These are phyloP conservation scores for Enhydra lutris DNA, from an alignment of 2,113 vertebrate genomes.

Conservation along the genomic window DNA sequence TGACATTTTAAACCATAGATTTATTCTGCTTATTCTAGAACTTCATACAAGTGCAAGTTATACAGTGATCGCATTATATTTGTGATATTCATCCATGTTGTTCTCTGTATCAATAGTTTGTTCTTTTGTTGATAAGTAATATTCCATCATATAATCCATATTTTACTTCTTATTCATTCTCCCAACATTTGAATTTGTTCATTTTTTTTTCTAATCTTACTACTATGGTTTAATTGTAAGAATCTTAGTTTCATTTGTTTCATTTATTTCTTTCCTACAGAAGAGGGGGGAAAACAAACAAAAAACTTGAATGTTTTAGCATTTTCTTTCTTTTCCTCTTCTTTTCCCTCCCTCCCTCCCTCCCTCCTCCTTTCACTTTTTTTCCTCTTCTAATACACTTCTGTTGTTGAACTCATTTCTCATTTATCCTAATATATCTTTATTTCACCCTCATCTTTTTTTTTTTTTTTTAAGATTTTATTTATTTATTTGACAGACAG, in stretches of 20 bases:
- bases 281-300: too few relatives aligned
- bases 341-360: not conserved
- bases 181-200: not conserved
- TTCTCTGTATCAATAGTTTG: not conserved
- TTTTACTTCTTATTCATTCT: not conserved
- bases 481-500: too few relatives aligned
- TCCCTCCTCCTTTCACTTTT: too few relatives aligned
- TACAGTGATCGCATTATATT: not conserved
- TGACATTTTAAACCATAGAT: not conserved
- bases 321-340: not conserved
- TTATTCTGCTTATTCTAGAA: slow-evolving; percentile 44
- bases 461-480: too few relatives aligned
- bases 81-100: not conserved
- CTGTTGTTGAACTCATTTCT: not conserved
- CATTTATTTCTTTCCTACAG: not conserved
- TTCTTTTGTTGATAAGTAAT: not conserved
- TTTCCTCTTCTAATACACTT: not conserved
- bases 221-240: not conserved
- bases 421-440: not conserved
- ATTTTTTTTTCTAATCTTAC: not conserved
- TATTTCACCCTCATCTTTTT: not conserved
- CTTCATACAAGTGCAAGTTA: not conserved
- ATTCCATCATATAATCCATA: not conserved
- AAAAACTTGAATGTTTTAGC: not conserved
- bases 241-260: slow-evolving; percentile 23